Evolutionary conservation across 1,140 invertebrate species (phyloP).

Genomic region (Dendroctonus valens): DNA sequence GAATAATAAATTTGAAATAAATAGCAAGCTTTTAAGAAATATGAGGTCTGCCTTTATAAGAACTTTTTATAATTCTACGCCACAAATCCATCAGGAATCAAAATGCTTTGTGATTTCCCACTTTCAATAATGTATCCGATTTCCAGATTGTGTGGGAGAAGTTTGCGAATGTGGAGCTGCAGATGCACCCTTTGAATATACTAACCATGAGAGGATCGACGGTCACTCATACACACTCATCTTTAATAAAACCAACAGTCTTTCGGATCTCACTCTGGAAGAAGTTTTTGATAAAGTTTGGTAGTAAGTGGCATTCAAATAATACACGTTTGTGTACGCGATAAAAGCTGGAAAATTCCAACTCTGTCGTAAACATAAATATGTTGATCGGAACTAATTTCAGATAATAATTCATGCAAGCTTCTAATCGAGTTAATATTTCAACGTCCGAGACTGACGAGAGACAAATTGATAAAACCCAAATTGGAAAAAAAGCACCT

Average conservation of each 20-base stretch:
- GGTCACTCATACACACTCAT: conserved; percentile 12
- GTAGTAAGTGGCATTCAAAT: conserved; percentile 21
- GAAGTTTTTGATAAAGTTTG: conserved; percentile 21
- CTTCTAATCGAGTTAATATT: too few species aligned
- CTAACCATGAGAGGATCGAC: not conserved
- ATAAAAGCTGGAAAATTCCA: not conserved
- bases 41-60: too few species aligned
- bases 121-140: conserved; percentile 4
- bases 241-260: conserved; percentile 25
- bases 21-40: too few species aligned
- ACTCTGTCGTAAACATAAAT: too few species aligned
- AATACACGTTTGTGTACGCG: not conserved
- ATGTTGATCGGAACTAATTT: too few species aligned
- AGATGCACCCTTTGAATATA: conserved; percentile 18
- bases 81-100: too few species aligned
- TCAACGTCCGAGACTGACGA: too few species aligned
- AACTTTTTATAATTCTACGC: too few species aligned
- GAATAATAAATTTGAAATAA: too few species aligned
- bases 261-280: conserved; percentile 12
- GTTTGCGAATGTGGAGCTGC: conserved; percentile 16
- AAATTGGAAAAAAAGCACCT: too few species aligned
- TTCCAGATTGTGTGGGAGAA: conserved; percentile 24
- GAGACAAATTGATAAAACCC: too few species aligned
- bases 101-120: not conserved
- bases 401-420: too few species aligned